Percentiles rank a stretch among this genome's conserved stretches.
Conservation (phyloP, 2,797 vertebrate species). For the Melanotaenia trifasciata region DNA sequence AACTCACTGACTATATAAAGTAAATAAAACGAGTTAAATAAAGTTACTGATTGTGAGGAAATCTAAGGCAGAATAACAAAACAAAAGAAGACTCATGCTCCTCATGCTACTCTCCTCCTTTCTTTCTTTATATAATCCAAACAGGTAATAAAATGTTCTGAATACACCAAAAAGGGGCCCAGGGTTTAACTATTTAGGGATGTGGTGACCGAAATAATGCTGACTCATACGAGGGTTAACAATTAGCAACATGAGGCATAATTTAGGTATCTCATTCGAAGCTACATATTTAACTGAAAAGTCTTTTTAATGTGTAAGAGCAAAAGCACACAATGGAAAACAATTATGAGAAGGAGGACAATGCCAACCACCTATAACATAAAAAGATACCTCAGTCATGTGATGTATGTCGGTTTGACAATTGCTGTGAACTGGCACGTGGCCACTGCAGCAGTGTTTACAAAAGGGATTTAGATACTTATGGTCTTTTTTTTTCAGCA, state of each 20-base stretch:
- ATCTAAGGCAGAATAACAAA: neutral
- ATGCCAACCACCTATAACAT: neutral
- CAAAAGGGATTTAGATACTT: constrained; percentile 41
- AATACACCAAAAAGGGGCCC: neutral
- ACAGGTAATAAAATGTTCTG: neutral
- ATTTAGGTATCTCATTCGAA: neutral
- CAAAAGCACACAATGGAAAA: neutral
- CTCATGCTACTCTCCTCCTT: neutral
- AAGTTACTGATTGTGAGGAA: constrained; percentile 21
- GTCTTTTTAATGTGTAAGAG: neutral
- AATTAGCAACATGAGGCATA: neutral
- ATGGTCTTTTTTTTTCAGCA: constrained; percentile 19
- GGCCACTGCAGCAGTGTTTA: constrained; percentile 44
- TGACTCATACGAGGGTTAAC: neutral
- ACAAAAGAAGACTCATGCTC: neutral
- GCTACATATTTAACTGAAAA: neutral
- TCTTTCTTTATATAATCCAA: neutral
- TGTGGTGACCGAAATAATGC: too few species aligned
- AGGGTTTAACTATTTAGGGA: neutral
- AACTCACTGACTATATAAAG: constrained; percentile 17
- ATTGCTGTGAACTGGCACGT: constrained; percentile 37
- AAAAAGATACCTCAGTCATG: constrained; percentile 6
- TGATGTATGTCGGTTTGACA: constrained; percentile 22
- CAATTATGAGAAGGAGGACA: neutral
- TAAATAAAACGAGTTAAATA: constrained; percentile 28